These are phyloP conservation scores for Paracanthobrama guichenoti DNA, from an alignment of 2,113 vertebrate species.

Conservation along the genomic window DNA sequence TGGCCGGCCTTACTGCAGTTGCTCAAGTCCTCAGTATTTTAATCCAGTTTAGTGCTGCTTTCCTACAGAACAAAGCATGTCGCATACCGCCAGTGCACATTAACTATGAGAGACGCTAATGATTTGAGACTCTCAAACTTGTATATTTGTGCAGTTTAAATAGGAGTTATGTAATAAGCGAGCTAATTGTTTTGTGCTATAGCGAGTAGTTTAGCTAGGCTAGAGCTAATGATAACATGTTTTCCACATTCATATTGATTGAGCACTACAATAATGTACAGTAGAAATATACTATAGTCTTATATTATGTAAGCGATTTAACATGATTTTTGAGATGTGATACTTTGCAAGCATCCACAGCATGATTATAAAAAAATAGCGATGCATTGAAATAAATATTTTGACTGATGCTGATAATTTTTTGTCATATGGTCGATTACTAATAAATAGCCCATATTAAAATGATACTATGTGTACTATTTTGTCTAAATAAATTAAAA, in stretches of 20 bases:
- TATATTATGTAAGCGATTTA: not conserved
- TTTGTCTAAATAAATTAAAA: no score
- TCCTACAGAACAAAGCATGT: constrained; percentile 59
- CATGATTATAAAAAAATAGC: not conserved
- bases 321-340: not conserved
- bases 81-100: constrained; percentile 55
- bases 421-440: not conserved
- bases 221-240: not conserved
- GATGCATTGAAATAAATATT: not conserved
- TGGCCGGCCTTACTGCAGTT: constrained; percentile 51
- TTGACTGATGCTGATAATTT: not conserved
- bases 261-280: not conserved
- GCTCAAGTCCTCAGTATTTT: constrained; percentile 52
- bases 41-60: constrained; percentile 62
- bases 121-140: constrained; percentile 7
- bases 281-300: not conserved
- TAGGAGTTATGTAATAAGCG: constrained; percentile 25
- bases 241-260: not conserved
- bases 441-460: not conserved
- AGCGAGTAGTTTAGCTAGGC: not conserved
- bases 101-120: constrained; percentile 25
- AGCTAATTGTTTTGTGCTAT: not conserved
- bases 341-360: not conserved
- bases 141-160: not conserved
- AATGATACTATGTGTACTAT: no score